Evolutionary conservation across 2,797 vertebrate genomes (phyloP).

Genomic region (Picus viridis): DNA sequence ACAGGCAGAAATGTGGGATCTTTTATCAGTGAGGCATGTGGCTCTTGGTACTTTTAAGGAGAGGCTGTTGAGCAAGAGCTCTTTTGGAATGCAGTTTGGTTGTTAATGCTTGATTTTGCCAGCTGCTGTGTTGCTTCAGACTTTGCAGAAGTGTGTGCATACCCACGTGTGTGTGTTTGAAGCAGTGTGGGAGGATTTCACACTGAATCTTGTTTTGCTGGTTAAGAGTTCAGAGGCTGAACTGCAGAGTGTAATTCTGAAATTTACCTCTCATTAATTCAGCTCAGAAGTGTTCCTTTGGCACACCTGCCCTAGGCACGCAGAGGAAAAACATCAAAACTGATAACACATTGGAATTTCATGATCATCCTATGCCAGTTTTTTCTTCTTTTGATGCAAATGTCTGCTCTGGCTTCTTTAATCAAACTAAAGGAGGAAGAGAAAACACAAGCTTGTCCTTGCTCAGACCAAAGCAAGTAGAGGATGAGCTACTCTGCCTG

Average conservation of each 20-base stretch:
- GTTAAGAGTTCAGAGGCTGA: constrained; percentile 2
- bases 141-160: constrained; percentile 27
- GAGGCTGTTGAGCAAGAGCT: constrained; percentile 35
- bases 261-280: not conserved
- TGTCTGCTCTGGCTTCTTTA: not conserved
- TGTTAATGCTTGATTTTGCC: constrained; percentile 36
- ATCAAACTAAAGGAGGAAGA: not conserved
- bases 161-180: not conserved
- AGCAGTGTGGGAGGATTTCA: not conserved
- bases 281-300: not conserved
- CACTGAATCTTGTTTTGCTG: not conserved
- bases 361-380: not conserved
- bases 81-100: constrained; percentile 31
- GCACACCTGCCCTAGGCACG: not conserved
- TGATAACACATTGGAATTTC: not conserved
- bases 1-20: not conserved
- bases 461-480: not conserved
- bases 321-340: not conserved
- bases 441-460: not conserved
- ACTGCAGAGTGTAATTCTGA: not conserved
- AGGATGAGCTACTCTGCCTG: not conserved
- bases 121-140: constrained; percentile 28
- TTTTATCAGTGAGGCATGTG: constrained; percentile 36
- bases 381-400: not conserved
- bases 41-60: not conserved